A percentile compares a stretch with the other conserved stretches of the same genome.
These are phyloP conservation scores for Rhynchotus rufescens DNA, from an alignment of 2,797 vertebrate species.

Conservation along the genomic window DNA sequence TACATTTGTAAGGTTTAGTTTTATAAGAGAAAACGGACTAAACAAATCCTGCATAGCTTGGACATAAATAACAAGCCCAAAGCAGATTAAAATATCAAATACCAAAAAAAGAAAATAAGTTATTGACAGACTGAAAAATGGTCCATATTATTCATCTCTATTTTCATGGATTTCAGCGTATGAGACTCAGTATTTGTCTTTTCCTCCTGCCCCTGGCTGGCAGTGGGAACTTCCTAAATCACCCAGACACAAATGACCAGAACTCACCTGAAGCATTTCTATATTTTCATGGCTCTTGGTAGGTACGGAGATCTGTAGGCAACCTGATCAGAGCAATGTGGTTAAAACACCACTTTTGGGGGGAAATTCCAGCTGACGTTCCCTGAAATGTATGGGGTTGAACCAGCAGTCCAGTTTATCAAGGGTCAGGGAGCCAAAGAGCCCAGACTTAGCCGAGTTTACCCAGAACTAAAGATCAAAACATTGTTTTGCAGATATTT, in stretches of 20 bases:
- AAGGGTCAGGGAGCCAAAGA: not conserved
- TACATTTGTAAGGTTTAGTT: slow-evolving; percentile 27
- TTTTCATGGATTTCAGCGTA: not conserved
- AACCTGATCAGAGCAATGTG: accelerated
- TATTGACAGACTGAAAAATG: not conserved
- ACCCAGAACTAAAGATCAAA: not conserved
- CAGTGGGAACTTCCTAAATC: not conserved
- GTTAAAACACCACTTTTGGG: not conserved
- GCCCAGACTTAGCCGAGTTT: not conserved
- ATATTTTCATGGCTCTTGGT: not conserved
- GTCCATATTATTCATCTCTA: not conserved
- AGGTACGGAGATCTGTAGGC: not conserved
- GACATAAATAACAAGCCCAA: not conserved
- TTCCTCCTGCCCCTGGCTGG: not conserved
- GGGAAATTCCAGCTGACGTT: not conserved
- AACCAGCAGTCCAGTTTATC: not conserved
- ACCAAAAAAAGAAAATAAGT: not conserved
- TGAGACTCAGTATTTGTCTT: not conserved
- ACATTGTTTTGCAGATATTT: slow-evolving; percentile 26
- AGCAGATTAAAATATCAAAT: not conserved
- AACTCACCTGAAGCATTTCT: not conserved
- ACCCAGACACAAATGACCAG: accelerated
- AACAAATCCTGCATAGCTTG: not conserved
- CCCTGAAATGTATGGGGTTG: not conserved
- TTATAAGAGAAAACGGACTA: not conserved